A percentile compares a stretch with the other conserved stretches of the same genome.
Conservation (phyloP, 2,797 vertebrate species). For the Chelmon rostratus region DNA sequence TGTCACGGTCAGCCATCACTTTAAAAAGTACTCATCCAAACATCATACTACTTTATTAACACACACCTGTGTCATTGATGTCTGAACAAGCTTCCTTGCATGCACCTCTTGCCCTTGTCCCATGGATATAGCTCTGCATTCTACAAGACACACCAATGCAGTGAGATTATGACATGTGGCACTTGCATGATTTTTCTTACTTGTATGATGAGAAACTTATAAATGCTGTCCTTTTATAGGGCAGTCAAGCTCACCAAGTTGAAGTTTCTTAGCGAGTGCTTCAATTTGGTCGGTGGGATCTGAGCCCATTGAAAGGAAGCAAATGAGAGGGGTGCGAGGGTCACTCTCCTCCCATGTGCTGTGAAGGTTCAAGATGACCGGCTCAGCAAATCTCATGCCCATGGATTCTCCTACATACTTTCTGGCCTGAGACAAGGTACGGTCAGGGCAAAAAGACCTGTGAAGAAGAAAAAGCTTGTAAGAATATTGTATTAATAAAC, state of each 20-base stretch:
- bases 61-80: conserved; percentile 86
- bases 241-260: conserved; percentile 81
- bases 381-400: conserved; percentile 86
- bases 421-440: conserved; percentile 88
- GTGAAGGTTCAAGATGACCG: conserved; percentile 88
- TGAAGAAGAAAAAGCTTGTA: not conserved
- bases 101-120: conserved; percentile 92
- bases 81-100: conserved; percentile 86
- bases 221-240: not conserved
- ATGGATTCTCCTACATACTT: conserved; percentile 88
- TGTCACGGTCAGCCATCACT: conserved; percentile 6
- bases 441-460: conserved; percentile 91
- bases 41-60: not conserved
- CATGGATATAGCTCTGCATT: conserved; percentile 87
- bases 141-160: conserved; percentile 42
- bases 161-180: not conserved
- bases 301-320: conserved; percentile 91
- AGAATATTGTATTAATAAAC: not conserved
- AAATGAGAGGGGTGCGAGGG: conserved; percentile 86
- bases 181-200: not conserved
- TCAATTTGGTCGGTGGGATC: conserved; percentile 89
- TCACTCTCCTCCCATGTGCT: conserved; percentile 90
- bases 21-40: conserved; percentile 4
- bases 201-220: not conserved
- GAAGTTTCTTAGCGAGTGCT: conserved; percentile 86